Evolutionary conservation across 2,888 invertebrate genomes (phyloP), one percentile per base, ranked within the genome.

Genomic region (Macaria notata): DNA sequence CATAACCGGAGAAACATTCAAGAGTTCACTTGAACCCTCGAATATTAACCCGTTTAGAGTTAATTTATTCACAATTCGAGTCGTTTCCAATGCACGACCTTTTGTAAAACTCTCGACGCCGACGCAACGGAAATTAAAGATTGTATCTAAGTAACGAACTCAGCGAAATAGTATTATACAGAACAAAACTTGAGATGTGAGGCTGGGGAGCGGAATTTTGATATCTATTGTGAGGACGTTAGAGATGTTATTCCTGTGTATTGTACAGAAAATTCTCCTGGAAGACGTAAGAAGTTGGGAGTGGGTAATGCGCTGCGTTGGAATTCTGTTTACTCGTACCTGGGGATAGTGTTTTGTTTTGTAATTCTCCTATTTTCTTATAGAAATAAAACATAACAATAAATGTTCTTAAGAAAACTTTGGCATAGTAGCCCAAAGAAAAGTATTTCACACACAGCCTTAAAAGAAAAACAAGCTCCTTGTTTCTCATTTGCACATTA

Each of bases 51-150:
- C 72, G 70, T 73, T 65, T 49, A 55, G 62, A 69, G 70, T 64
- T 73, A 74, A 75, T 74, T 74, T 71, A 73, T 75, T 75, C 75
- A 70, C 72, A 72, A 71, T 76, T 71, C 56, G 58, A 68, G 69
- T 68, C 64, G 51, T 69, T 72, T 50, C 62, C 70, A 65, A 73
- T 74, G 73, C 70, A 72, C 59, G 64, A 70, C 70, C 76, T 71
- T 78, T 76, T 72, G 71, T 72, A 69, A 72, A 75, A 76, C 65
- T 71, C 72, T 63, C 75, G 78, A 77, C 80, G 79, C 69, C 74
- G 76, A 77, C 75, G 73, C 69, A 67, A 73, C 83, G 86, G 86
- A 88, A 87, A 88, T 87, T 87, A 87, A 86, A 86, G 86, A 88
- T 88, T 85, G 79, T 86, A 87, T 87, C 88, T 79, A 59, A 71